Percentiles rank a stretch among this genome's conserved stretches.
These are phyloP conservation scores for Limnothrissa miodon DNA, from an alignment of 2,113 vertebrate species.

Conservation along the genomic window DNA sequence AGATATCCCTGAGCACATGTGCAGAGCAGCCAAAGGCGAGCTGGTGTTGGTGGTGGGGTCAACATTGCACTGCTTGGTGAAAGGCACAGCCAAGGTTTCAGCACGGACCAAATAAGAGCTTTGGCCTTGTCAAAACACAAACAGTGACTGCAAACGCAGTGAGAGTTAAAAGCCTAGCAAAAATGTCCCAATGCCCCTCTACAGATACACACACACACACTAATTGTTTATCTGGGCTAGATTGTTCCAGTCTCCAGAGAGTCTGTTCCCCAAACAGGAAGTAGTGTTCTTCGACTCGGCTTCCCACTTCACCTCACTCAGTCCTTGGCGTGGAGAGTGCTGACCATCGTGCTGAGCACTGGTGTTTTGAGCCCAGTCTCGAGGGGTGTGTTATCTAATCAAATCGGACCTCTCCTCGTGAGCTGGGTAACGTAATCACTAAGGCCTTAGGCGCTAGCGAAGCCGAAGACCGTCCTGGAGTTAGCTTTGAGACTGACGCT, in stretches of 20 bases:
- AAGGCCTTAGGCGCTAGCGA: too few species aligned
- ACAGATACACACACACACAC: background rate
- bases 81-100: too few species aligned
- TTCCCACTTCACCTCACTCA: constrained; percentile 32
- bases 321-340: background rate
- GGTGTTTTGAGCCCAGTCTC: constrained; percentile 1
- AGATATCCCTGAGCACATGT: too few species aligned
- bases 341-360: too few species aligned
- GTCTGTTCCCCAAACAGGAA: constrained; percentile 18
- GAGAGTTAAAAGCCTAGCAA: background rate
- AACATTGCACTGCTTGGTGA: too few species aligned
- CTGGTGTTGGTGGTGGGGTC: too few species aligned
- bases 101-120: too few species aligned
- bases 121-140: background rate
- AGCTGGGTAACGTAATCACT: too few species aligned
- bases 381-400: constrained; percentile 26
- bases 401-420: background rate
- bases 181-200: background rate
- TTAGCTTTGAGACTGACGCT: too few species aligned
- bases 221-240: background rate
- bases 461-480: too few species aligned
- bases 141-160: background rate
- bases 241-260: background rate
- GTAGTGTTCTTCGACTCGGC: constrained; percentile 22
- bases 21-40: too few species aligned